Evolutionary conservation across 2,797 vertebrate species (phyloP), one percentile per base, ranked within the genome.

Genomic region (Sarcophilus harrisii): DNA sequence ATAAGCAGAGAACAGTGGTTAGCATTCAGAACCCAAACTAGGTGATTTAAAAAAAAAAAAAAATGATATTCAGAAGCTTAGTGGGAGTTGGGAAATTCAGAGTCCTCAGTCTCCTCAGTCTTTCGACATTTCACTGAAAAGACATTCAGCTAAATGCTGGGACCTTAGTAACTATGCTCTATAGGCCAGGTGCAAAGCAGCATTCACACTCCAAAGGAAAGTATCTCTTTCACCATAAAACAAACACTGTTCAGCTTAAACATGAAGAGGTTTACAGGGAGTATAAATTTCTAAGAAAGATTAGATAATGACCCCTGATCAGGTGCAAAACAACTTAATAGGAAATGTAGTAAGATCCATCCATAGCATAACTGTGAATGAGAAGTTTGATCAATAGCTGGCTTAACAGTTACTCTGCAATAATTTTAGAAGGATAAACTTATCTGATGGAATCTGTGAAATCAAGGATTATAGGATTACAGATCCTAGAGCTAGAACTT

Each of bases 291-390:
- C 96, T 97, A 98, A 98, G 98, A 97, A 98, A 98, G 97, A 97
- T 98, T 97, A 98, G 98, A 98, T 98, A 97, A 97, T 90, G 96
- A 90, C 96, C 97, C 95, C 96, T 91, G 89, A 97, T 98, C 98
- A 99, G 99, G 99, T 99, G 98, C 97, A 98, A 97, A 73, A 24
- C 66, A 21, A 81, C 21, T 87, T 87, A 45, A 87, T 87, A 38
- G 73, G 38, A 87, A 87, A 5, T 1, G 73, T 45, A 49, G 73
- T 45, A 45, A 87, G 90, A 49, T 58, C 87, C 52, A 90, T 90
- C 60, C 21, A 1, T 57, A 5, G 87, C 0, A 10, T 1, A 45
- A 55, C 81, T 58, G 1, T 0, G 57, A 89, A 52, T 45, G 58
- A 92, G 59, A 89, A 73, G 81, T 81, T 89, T 29, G 24, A 32